These are phyloP conservation scores for Lottia scabra DNA, from an alignment of 2,888 invertebrate genomes.

Conservation along the genomic window DNA sequence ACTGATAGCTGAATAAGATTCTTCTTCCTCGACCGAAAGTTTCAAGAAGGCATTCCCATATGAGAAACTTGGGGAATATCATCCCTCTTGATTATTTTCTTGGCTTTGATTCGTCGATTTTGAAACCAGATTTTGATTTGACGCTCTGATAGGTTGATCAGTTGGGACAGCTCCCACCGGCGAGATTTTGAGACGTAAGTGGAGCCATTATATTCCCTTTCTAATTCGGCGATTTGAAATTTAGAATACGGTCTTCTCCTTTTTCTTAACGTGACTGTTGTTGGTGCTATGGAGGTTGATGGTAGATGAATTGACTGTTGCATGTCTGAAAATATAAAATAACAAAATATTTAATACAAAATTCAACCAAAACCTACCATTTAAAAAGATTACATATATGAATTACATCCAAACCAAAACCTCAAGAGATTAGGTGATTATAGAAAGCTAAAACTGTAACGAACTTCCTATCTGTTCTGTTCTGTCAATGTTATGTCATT, in stretches of 20 bases:
- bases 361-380: no score
- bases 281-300: slow-evolving; percentile 59
- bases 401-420: no score
- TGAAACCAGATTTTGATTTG: slow-evolving; percentile 70
- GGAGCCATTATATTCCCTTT: slow-evolving; percentile 97
- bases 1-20: no score
- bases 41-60: slow-evolving; percentile 26
- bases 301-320: slow-evolving; percentile 59
- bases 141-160: slow-evolving; percentile 78
- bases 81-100: slow-evolving; percentile 61
- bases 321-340: slow-evolving; percentile 50
- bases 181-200: slow-evolving; percentile 98
- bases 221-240: slow-evolving; percentile 95
- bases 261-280: slow-evolving; percentile 74
- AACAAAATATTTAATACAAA: neutral
- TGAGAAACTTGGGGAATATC: slow-evolving; percentile 41
- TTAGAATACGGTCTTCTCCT: slow-evolving; percentile 99
- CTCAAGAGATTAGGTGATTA: no score
- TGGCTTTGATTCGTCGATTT: slow-evolving; percentile 67
- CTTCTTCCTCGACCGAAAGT: neutral
- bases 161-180: slow-evolving; percentile 96
- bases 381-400: no score
- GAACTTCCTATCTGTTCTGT: no score
- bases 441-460: no score
- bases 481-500: no score